Evolutionary conservation across 2,797 vertebrate genomes (phyloP).

Genomic region (Sebastes matsubarae): DNA sequence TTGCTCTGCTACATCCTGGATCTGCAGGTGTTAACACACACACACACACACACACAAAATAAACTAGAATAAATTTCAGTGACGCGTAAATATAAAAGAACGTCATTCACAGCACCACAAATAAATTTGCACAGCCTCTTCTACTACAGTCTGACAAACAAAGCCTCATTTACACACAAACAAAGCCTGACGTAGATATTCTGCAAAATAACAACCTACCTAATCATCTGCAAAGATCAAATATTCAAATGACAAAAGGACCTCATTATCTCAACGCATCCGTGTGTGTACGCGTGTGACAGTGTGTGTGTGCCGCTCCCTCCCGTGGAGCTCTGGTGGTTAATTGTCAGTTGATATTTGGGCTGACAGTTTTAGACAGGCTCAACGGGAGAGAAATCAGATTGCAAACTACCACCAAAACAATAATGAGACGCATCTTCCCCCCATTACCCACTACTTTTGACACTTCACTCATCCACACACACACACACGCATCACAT

Average conservation of each 20-base stretch:
- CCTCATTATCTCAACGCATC: slow-evolving; percentile 76
- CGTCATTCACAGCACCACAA: slow-evolving; percentile 29
- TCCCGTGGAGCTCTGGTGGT: slow-evolving; percentile 52
- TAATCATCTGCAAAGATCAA: slow-evolving; percentile 82
- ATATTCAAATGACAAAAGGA: slow-evolving; percentile 84
- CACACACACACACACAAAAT: background rate
- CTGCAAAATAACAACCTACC: slow-evolving; percentile 69
- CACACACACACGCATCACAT: slow-evolving; percentile 6
- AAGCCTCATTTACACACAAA: slow-evolving; percentile 74
- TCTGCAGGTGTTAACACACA: slow-evolving; percentile 78
- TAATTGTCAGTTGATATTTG: slow-evolving; percentile 82
- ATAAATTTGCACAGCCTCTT: slow-evolving; percentile 39
- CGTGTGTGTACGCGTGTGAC: slow-evolving; percentile 34
- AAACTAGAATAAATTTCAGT: slow-evolving; percentile 12
- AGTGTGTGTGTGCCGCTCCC: slow-evolving; percentile 19
- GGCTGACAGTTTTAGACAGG: slow-evolving; percentile 69
- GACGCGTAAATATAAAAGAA: slow-evolving; percentile 30
- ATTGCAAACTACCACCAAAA: slow-evolving; percentile 60
- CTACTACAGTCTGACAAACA: slow-evolving; percentile 44
- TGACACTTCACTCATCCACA: slow-evolving; percentile 55
- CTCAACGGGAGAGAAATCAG: slow-evolving; percentile 70
- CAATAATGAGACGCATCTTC: slow-evolving; percentile 76
- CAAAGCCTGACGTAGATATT: slow-evolving; percentile 64
- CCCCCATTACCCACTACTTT: slow-evolving; percentile 57
- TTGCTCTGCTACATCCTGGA: slow-evolving; percentile 92